Conservation (phyloP, 2,797 vertebrate genomes). For the Buceros bicornis region DNA sequence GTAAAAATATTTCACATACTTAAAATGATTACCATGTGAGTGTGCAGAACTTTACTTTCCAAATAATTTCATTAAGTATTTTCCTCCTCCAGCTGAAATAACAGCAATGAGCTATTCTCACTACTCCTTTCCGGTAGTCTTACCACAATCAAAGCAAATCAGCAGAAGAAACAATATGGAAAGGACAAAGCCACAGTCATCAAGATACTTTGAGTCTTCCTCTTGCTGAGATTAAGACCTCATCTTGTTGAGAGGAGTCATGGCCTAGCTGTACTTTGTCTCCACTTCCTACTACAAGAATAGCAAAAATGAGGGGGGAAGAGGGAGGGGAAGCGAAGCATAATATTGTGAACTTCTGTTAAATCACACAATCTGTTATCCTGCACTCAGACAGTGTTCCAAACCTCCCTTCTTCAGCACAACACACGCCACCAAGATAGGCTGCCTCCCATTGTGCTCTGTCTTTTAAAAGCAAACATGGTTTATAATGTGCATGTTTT, state of each 20-base stretch:
- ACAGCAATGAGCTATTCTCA: conserved; percentile 24
- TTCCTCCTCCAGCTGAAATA: conserved; percentile 68
- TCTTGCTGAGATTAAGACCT: background rate
- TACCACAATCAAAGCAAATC: conserved; percentile 37
- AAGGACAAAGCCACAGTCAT: background rate
- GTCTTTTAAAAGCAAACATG: conserved; percentile 47
- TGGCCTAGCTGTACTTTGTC: background rate
- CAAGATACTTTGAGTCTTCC: background rate
- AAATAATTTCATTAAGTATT: background rate
- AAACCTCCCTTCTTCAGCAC: background rate
- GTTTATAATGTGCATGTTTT: background rate
- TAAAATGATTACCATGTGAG: conserved; percentile 8
- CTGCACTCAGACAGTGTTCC: background rate
- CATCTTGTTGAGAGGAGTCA: background rate
- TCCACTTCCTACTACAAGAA: background rate
- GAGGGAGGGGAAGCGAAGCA: background rate
- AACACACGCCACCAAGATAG: background rate
- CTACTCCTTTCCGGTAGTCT: background rate
- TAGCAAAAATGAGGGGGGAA: background rate
- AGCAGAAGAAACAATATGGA: background rate
- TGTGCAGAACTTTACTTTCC: conserved; percentile 5
- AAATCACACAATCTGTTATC: background rate
- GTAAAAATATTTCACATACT: conserved; percentile 68
- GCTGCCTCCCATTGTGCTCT: conserved; percentile 8
- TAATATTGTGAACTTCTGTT: background rate